A percentile compares a stretch with the other conserved stretches of the same genome.
phyloP scores from a whole-genome alignment of 1,140 invertebrate species.

The Daktulosphaira vitifoliae region DNA sequence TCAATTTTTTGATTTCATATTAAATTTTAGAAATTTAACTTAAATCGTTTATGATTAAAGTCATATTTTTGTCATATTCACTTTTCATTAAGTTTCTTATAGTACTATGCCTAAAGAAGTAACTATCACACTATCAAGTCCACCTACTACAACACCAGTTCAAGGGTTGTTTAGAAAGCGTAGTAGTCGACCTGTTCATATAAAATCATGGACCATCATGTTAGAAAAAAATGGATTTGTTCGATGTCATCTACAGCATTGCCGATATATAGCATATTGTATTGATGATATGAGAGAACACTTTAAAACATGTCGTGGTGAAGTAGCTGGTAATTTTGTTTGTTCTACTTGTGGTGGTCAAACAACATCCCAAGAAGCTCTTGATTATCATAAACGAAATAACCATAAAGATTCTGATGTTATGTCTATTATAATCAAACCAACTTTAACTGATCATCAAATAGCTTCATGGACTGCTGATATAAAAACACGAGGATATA shows the following conservation, averaged over 20 bases:
- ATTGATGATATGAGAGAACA: constrained; percentile 39
- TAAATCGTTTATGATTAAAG: no score
- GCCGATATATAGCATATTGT: constrained; percentile 38
- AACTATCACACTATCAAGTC: not conserved
- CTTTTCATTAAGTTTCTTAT: no score
- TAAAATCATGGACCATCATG: constrained; percentile 38
- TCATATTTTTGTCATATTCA: no score
- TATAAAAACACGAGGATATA: constrained; percentile 23
- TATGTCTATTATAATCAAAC: constrained; percentile 22
- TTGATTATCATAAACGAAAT: constrained; percentile 19
- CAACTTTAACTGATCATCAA: constrained; percentile 9
- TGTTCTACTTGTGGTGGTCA: constrained; percentile 17
- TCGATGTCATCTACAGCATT: constrained; percentile 39
- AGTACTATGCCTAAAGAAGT: constrained; percentile 22
- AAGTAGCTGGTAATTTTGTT: constrained; percentile 34
- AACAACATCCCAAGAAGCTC: constrained; percentile 19
- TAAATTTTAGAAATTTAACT: no score
- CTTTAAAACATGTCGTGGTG: constrained; percentile 38
- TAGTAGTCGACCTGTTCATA: constrained; percentile 37
- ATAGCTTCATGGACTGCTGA: not conserved
- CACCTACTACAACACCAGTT: not conserved
- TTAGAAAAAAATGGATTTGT: constrained; percentile 39
- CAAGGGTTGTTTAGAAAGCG: constrained; percentile 32
- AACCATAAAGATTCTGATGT: constrained; percentile 27
- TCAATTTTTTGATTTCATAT: no score